phyloP scores from a whole-genome alignment of 1,140 invertebrate genomes.

The Hylaeus anthracinus region DNA sequence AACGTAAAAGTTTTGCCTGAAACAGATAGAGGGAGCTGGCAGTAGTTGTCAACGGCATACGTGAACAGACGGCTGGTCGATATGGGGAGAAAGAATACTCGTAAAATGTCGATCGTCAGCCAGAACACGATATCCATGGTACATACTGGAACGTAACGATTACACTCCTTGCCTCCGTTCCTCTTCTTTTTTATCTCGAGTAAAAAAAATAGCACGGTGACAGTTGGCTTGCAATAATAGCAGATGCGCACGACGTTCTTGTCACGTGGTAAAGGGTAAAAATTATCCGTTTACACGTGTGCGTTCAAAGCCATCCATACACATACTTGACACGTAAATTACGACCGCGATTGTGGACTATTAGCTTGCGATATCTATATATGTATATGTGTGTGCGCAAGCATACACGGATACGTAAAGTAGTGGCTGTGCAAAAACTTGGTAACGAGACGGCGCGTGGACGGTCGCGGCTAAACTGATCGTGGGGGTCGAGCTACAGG shows the following conservation, averaged over 20 bases:
- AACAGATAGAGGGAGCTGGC: slow-evolving; percentile 40
- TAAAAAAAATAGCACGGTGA: slow-evolving; percentile 25
- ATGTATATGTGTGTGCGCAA: background rate
- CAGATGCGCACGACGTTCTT: slow-evolving; percentile 38
- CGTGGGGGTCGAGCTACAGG: slow-evolving; percentile 76
- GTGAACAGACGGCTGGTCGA: slow-evolving; percentile 46
- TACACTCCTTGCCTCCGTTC: background rate
- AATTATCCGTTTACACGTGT: slow-evolving; percentile 37
- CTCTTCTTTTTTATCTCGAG: slow-evolving; percentile 15
- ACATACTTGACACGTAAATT: slow-evolving; percentile 21
- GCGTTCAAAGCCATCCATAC: slow-evolving; percentile 8
- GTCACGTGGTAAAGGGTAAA: slow-evolving; percentile 47
- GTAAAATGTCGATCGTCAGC: slow-evolving; percentile 14
- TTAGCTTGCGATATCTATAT: background rate
- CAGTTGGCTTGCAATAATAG: slow-evolving; percentile 39
- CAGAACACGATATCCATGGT: slow-evolving; percentile 12
- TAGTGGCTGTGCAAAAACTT: slow-evolving; percentile 63
- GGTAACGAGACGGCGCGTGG: slow-evolving; percentile 67
- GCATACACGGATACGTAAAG: slow-evolving; percentile 11
- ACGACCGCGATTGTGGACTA: background rate
- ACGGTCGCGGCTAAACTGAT: slow-evolving; percentile 78
- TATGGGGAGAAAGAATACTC: slow-evolving; percentile 29
- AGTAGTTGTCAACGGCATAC: slow-evolving; percentile 44
- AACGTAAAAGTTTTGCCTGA: slow-evolving; percentile 20
- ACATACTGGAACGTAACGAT: slow-evolving; percentile 28